These are phyloP conservation scores for Lithophane semibrunnea DNA, from an alignment of 2,888 invertebrate species.

Conservation along the genomic window DNA sequence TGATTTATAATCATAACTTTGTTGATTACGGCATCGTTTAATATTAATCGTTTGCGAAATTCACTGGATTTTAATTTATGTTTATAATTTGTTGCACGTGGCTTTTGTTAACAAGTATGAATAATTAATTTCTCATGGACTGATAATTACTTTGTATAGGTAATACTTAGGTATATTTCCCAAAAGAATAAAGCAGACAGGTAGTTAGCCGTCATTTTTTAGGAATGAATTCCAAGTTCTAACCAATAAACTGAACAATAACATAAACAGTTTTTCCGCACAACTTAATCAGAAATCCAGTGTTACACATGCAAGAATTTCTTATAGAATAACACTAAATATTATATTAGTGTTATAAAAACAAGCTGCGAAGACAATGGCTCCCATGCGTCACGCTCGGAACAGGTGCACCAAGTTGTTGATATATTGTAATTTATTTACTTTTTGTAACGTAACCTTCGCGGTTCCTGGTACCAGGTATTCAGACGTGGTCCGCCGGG, in stretches of 20 bases:
- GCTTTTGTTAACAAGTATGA: conserved; percentile 24
- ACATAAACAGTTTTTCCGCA: not conserved
- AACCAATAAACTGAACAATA: not conserved
- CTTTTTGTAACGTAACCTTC: conserved; percentile 46
- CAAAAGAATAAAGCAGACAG: not conserved
- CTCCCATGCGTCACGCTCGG: conserved; percentile 47
- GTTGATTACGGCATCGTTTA: conserved; percentile 64
- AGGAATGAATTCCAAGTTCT: not conserved
- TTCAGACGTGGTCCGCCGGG: conserved; percentile 39
- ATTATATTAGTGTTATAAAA: conserved; percentile 49
- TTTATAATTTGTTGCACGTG: conserved; percentile 59
- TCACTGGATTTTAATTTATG: conserved; percentile 54
- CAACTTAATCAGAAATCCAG: not conserved
- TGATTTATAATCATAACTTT: conserved; percentile 68
- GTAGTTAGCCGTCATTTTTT: not conserved
- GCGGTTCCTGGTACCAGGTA: conserved; percentile 37
- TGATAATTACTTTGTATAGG: conserved; percentile 18
- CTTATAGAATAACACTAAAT: conserved; percentile 44
- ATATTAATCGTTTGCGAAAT: conserved; percentile 60
- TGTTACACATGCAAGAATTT: conserved; percentile 10
- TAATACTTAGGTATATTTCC: not conserved
- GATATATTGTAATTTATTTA: conserved; percentile 59
- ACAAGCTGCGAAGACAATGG: conserved; percentile 47
- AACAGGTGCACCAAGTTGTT: conserved; percentile 52
- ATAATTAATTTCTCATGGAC: conserved; percentile 29